Percentiles rank a stretch among this genome's conserved stretches.
Evolutionary conservation across 2,113 vertebrate species (phyloP).

Genomic region (Trochalopteron elliotii): DNA sequence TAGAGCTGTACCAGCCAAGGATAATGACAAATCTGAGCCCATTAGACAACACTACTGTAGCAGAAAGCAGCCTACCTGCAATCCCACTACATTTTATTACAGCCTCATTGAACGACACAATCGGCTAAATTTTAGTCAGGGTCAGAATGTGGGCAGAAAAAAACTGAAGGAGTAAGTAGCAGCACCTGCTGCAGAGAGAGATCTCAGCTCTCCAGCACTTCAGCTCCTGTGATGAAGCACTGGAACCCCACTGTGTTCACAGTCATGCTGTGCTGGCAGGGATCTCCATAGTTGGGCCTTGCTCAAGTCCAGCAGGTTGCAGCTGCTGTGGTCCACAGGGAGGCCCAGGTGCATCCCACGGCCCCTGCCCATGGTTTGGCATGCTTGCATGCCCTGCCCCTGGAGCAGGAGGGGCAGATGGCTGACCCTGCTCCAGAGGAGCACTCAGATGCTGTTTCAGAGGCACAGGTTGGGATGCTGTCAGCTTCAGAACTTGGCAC

Average conservation of each 20-base stretch:
- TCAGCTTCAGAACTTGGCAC: not conserved
- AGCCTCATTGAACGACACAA: not conserved
- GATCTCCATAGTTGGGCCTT: not conserved
- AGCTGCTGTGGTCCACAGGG: not conserved
- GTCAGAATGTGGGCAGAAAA: not conserved
- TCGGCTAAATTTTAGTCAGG: not conserved
- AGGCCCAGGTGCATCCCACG: not conserved
- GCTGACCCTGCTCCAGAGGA: not conserved
- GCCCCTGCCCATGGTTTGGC: not conserved
- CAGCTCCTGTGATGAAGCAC: rapidly evolving
- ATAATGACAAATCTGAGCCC: not conserved
- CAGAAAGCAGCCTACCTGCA: not conserved
- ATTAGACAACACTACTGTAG: not conserved
- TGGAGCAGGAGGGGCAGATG: not conserved
- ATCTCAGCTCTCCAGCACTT: not conserved
- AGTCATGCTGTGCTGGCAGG: not conserved
- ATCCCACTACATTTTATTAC: not conserved
- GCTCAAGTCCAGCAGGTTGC: not conserved
- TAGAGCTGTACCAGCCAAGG: not conserved
- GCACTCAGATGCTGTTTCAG: not conserved
- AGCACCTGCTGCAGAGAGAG: not conserved
- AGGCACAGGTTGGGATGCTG: not conserved
- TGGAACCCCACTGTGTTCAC: rapidly evolving
- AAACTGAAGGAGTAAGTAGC: not conserved
- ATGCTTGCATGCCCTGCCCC: not conserved